Evolutionary conservation across 2,797 vertebrate species (phyloP), one percentile per base, ranked within the genome.

Genomic region (Steatocranus sp.): DNA sequence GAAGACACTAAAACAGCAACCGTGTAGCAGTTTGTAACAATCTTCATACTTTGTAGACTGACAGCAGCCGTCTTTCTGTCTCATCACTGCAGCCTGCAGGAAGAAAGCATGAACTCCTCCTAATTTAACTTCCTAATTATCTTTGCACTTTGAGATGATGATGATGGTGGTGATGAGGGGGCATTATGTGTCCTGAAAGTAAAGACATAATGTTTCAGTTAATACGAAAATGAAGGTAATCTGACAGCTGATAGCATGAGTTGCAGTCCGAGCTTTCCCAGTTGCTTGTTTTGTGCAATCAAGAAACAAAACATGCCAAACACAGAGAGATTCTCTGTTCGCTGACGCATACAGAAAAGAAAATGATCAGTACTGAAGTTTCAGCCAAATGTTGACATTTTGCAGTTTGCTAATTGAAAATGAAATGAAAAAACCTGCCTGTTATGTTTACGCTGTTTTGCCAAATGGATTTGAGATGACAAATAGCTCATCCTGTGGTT

Each of bases 231-330:
- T 43, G 5, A 25, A 68, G 6, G 1, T 27, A 68, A 68, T 25
- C 8, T 43, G 66, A 46, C 20, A 41, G 63, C 20, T 43, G 63
- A 68, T 43, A 36, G 12, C 1, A 7, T 61, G 30, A 61, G 56
- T 1, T 34, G 30, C 10, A 61, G 17, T 61, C 56, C 0, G 23
- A 68, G 63, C 38, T 68, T 0, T 68, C 38, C 23, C 10, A 0
- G 15, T 70, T 30, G 15, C 38, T 18, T 70, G 38, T 70, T 1
- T 27, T 46, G 66, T 27, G 23, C 38, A 70, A 43, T 2, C 15
- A 68, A 68, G 23, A 70, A 68, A 27, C 0, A 43, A 68, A 70
- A 43, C 38, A 68, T 23, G 20, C 5, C 12, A 68, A 68, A 43
- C 10, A 30, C 25, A 73, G 27, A 11, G 41, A 46, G 7, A 27